Evolutionary conservation across 2,113 vertebrate species (phyloP), one percentile per base, ranked within the genome.

Genomic region (Nothoprocta perdicaria): DNA sequence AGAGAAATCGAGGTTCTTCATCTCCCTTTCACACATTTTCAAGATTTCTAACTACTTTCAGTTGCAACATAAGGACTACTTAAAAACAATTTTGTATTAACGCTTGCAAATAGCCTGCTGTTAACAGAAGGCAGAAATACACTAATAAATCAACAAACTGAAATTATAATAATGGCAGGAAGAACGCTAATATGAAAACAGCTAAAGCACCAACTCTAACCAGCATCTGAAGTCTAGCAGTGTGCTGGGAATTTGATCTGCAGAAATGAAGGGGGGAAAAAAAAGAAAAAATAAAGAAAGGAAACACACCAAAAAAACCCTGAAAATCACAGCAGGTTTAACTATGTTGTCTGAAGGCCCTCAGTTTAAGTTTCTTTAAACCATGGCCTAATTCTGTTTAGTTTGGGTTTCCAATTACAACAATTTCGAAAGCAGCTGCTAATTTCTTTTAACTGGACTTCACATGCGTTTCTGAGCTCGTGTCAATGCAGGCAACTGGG

Each of bases 351-450:
- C 58, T 89, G 68, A 79, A 85, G 90, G 33, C 57, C 89, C 62
- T 19, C 83, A 61, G 69, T 75, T 94, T 92, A 91, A 91, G 60
- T 91, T 95, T 90, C 88, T 77, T 57, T 66, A 89, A 89, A n/a
- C 4, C 38, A 53, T 96, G 84, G 75, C 93, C 95, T 93, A 94
- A 92, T 90, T 97, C 96, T 95, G 73, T 95, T 97, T 96, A 88
- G 61, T 89, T 71, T 93, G 23, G 48, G 80, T 81, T 96, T 96
- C 82, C 91, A 93, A 92, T 96, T 97, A 96, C 66, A 88, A 76
- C n/a, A 90, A 35, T 86, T 97, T 95, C 86, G 94, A 95, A 92
- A 95, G 50, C 71, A 90, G 86, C 69, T 41, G 41, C 35, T 58
- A 73, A 38, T 73, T 90, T 85, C 61, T 75, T 71, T 67, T 71